These are phyloP conservation scores for Polymixis lichenea DNA, from an alignment of 2,888 invertebrate genomes.

Conservation along the genomic window DNA sequence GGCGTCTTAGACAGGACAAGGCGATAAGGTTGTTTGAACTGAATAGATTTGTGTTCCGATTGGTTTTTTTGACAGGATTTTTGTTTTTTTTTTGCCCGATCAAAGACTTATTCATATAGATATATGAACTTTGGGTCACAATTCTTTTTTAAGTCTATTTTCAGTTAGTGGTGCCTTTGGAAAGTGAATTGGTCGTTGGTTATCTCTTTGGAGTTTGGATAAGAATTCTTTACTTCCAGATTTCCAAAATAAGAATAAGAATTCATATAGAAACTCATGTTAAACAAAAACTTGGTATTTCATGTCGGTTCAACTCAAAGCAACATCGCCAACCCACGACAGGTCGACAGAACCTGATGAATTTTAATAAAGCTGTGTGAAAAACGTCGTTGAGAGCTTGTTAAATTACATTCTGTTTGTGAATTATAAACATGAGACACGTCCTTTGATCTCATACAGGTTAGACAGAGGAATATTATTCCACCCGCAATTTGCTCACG, in stretches of 20 bases:
- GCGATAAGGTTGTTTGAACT: slow-evolving; percentile 37
- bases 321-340: background rate
- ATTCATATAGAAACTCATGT: background rate
- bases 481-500: background rate
- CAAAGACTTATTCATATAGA: background rate
- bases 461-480: slow-evolving; percentile 1
- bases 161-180: background rate
- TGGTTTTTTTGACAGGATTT: background rate
- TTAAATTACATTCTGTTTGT: slow-evolving; percentile 40
- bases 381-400: slow-evolving; percentile 22
- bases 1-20: slow-evolving; percentile 45
- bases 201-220: background rate
- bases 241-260: background rate
- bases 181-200: background rate
- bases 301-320: slow-evolving; percentile 19
- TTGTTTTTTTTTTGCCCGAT: slow-evolving; percentile 1
- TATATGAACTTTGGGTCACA: background rate
- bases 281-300: background rate
- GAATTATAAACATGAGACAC: slow-evolving; percentile 14
- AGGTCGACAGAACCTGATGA: slow-evolving; percentile 25
- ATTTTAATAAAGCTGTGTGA: slow-evolving; percentile 52
- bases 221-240: background rate
- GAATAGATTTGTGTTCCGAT: slow-evolving; percentile 25
- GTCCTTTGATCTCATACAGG: slow-evolving; percentile 16
- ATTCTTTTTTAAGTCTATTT: background rate